A percentile compares a stretch with the other conserved stretches of the same genome.
These are phyloP conservation scores for Scyliorhinus canicula DNA, from an alignment of 2,797 vertebrate species.

Conservation along the genomic window DNA sequence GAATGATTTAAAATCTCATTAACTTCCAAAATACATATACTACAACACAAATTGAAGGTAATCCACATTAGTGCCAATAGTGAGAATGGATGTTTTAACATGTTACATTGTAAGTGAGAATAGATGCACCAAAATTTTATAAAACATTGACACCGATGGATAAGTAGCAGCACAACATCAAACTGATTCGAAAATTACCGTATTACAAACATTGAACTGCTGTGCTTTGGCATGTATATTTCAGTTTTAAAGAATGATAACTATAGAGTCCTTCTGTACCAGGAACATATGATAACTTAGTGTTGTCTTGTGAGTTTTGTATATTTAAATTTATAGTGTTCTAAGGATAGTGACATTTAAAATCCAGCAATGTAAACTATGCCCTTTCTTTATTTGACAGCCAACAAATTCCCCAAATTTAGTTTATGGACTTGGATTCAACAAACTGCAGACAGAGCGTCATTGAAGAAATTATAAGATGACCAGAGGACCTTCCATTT, in stretches of 20 bases:
- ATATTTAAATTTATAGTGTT: slow-evolving; percentile 4
- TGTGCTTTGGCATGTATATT: neutral
- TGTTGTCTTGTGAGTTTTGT: neutral
- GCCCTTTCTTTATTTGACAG: slow-evolving; percentile 51
- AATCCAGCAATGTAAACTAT: slow-evolving; percentile 6
- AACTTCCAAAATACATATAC: neutral
- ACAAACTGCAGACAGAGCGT: slow-evolving; percentile 93
- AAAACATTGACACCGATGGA: slow-evolving; percentile 8
- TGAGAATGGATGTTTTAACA: neutral
- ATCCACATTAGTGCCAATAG: neutral
- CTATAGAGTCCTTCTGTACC: neutral
- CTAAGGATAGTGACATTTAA: slow-evolving; percentile 17
- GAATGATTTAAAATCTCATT: neutral
- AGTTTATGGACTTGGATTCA: slow-evolving; percentile 88
- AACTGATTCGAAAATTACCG: slow-evolving; percentile 17
- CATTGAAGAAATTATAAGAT: slow-evolving; percentile 99
- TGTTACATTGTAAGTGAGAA: neutral
- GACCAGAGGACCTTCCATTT: slow-evolving; percentile 92
- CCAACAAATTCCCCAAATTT: slow-evolving; percentile 95
- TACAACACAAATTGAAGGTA: neutral
- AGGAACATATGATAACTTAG: slow-evolving; percentile 4
- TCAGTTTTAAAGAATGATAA: slow-evolving; percentile 27
- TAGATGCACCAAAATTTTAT: neutral
- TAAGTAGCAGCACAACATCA: neutral
- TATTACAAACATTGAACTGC: neutral